A percentile compares a stretch with the other conserved stretches of the same genome.
Conservation (phyloP, 2,113 vertebrate genomes). For the Barnardius zonarius region DNA sequence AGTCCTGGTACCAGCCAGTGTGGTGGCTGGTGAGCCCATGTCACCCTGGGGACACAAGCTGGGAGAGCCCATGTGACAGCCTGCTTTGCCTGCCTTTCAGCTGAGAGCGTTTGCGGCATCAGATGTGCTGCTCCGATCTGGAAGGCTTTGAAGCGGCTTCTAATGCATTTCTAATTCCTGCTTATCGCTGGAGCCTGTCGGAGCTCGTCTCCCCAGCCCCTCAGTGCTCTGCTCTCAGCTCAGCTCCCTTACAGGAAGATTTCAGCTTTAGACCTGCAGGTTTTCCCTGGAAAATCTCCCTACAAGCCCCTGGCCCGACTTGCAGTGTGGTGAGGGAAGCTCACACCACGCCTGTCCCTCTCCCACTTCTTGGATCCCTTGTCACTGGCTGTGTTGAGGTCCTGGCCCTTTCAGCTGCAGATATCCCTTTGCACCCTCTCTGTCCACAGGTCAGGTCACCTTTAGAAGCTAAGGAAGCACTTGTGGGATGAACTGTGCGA, state of each 20-base stretch:
- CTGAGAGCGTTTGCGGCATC: background rate
- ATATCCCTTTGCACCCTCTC: background rate
- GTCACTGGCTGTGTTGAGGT: background rate
- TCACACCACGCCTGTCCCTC: background rate
- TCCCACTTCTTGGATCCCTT: too few relatives aligned
- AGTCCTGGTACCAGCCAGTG: background rate
- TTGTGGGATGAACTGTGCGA: background rate
- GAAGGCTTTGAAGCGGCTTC: slow-evolving; percentile 32
- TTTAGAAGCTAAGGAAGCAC: background rate
- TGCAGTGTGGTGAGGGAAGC: background rate
- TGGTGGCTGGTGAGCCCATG: background rate
- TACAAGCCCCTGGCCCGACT: background rate
- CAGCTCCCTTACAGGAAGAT: background rate
- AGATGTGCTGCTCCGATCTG: background rate
- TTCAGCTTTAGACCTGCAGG: background rate
- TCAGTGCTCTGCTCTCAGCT: background rate
- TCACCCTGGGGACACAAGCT: background rate
- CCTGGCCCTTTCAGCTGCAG: background rate
- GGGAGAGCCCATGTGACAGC: background rate
- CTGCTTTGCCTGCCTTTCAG: background rate
- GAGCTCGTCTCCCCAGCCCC: slow-evolving; percentile 28
- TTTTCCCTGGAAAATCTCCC: background rate
- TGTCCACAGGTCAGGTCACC: background rate
- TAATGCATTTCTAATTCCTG: slow-evolving; percentile 67
- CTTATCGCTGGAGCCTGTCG: slow-evolving; percentile 34